Conservation (phyloP, 2,113 vertebrate genomes). For the Gadus macrocephalus region DNA sequence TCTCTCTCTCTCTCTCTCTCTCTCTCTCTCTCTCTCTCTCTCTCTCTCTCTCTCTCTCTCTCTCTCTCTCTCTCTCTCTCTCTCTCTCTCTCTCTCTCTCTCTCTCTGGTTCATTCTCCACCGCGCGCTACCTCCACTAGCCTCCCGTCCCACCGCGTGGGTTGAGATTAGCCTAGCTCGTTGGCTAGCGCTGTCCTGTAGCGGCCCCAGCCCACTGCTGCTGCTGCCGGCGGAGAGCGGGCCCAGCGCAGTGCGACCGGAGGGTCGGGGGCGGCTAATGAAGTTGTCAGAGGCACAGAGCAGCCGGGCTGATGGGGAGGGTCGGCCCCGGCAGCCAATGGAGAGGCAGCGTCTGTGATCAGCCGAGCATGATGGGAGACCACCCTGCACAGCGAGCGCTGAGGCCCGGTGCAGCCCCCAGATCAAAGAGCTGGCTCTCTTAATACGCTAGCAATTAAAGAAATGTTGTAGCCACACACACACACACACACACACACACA, state of each 20-base stretch:
- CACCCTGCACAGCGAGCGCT: conserved; percentile 81
- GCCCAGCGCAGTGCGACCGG: conserved; percentile 38
- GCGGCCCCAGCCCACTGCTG: conserved; percentile 28
- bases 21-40: too few species aligned
- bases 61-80: too few species aligned
- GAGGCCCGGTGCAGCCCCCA: conserved; percentile 62
- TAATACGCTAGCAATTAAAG: conserved; percentile 71
- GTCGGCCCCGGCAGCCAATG: conserved; percentile 79
- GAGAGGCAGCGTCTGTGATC: conserved; percentile 73
- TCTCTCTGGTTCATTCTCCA: too few species aligned
- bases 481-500: neutral
- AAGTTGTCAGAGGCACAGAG: conserved; percentile 89
- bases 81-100: too few species aligned
- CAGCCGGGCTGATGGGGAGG: conserved; percentile 78
- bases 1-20: too few species aligned
- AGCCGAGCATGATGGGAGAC: conserved; percentile 84
- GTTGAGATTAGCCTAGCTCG: neutral
- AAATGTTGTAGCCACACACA: conserved; percentile 37
- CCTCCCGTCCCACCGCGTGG: neutral
- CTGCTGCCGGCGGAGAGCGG: conserved; percentile 8
- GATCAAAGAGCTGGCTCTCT: conserved; percentile 81
- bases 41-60: too few species aligned
- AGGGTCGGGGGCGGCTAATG: conserved; percentile 77
- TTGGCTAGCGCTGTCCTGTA: neutral
- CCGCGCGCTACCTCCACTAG: too few species aligned